Evolutionary conservation across 2,888 invertebrate genomes (phyloP).

Genomic region (Meta bourneti): DNA sequence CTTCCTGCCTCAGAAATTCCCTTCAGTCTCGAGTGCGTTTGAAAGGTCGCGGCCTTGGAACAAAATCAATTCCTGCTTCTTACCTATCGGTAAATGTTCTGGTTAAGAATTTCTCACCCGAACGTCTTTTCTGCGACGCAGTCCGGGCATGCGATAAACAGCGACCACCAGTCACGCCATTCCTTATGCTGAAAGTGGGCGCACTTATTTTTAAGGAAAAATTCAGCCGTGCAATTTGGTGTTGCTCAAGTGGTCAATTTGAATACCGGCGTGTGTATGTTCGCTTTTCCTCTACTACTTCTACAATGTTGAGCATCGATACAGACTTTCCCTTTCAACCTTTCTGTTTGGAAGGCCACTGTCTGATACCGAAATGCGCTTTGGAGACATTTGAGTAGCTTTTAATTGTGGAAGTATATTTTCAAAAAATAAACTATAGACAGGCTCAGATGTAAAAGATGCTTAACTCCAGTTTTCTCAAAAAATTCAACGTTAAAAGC

Average conservation of each 20-base stretch:
- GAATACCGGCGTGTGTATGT: background rate
- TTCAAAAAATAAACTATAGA: too few relatives aligned
- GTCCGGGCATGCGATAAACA: slow-evolving; percentile 6
- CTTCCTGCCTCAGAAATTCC: background rate
- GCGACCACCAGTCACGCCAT: slow-evolving; percentile 10
- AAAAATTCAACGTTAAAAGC: too few relatives aligned
- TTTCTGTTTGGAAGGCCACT: too few relatives aligned
- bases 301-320: too few relatives aligned
- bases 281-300: too few relatives aligned
- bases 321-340: too few relatives aligned
- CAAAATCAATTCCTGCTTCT: slow-evolving; percentile 19
- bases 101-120: slow-evolving; percentile 45
- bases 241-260: background rate
- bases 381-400: too few relatives aligned
- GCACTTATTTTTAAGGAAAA: slow-evolving; percentile 35
- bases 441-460: too few relatives aligned
- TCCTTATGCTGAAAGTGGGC: background rate
- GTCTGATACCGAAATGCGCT: too few relatives aligned
- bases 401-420: too few relatives aligned
- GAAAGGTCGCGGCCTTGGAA: slow-evolving; percentile 26
- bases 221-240: slow-evolving; percentile 4
- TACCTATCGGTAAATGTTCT: slow-evolving; percentile 12
- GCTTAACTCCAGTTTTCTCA: too few relatives aligned
- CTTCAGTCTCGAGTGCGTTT: background rate
- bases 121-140: slow-evolving; percentile 22